Conservation (phyloP, 1,140 invertebrate genomes). For the Gryllus bimaculatus region DNA sequence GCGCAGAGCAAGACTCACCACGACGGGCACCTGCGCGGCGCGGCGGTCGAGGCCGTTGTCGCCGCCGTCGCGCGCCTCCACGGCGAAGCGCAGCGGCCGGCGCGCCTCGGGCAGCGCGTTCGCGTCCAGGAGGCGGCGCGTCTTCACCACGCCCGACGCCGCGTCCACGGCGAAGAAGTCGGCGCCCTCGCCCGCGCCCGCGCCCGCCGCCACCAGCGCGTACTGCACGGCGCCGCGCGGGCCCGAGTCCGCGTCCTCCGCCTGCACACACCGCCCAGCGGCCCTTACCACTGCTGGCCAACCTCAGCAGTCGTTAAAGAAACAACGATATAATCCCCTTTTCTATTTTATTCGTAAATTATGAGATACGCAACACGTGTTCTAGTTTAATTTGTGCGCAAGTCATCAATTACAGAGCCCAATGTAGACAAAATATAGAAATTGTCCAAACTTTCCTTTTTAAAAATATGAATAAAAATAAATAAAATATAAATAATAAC, state of each 20-base stretch:
- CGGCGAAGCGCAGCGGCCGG: constrained; percentile 62
- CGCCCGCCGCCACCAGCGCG: constrained; percentile 46
- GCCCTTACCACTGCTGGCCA: too few relatives aligned
- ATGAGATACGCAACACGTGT: too few relatives aligned
- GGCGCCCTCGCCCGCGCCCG: constrained; percentile 36
- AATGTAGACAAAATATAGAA: too few relatives aligned
- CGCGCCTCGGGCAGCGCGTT: constrained; percentile 49
- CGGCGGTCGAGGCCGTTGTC: constrained; percentile 45
- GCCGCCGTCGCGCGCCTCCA: constrained; percentile 69
- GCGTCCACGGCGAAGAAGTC: constrained; percentile 66
- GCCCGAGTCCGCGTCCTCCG: constrained; percentile 72
- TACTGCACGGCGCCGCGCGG: constrained; percentile 68
- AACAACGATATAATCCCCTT: too few relatives aligned
- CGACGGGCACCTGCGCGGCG: constrained; percentile 49
- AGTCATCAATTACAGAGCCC: too few relatives aligned
- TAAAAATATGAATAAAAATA: too few relatives aligned
- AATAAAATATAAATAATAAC: too few relatives aligned
- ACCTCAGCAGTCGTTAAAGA: too few relatives aligned
- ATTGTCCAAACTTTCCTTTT: too few relatives aligned
- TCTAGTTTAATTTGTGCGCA: too few relatives aligned
- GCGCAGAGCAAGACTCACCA: constrained; percentile 50
- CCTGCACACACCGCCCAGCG: constrained; percentile 43
- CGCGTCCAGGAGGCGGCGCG: constrained; percentile 57
- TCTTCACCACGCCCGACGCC: constrained; percentile 62
- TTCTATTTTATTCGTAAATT: too few relatives aligned